These are phyloP conservation scores for Ips nitidus DNA, from an alignment of 1,140 invertebrate species.

Conservation along the genomic window DNA sequence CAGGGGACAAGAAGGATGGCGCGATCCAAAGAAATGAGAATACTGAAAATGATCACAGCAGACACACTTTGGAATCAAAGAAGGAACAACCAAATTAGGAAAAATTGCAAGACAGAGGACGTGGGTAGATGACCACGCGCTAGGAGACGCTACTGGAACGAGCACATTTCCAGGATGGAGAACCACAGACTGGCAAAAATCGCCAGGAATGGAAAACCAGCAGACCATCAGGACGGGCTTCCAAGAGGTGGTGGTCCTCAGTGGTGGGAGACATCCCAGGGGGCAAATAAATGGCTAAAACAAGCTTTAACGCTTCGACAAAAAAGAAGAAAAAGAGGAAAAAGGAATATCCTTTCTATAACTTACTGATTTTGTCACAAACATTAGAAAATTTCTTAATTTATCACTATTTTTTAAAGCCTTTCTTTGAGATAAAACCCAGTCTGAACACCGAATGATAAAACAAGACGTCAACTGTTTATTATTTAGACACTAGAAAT, in stretches of 20 bases:
- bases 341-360: no score
- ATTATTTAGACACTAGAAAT: no score
- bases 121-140: not conserved
- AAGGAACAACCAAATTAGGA: not conserved
- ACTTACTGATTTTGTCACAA: no score
- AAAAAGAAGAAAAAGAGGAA: no score
- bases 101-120: not conserved
- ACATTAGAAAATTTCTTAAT: no score
- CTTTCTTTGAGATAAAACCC: no score
- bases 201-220: not conserved
- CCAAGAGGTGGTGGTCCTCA: not conserved
- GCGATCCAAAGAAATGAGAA: slow-evolving; percentile 1
- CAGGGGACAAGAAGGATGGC: not conserved
- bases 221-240: not conserved
- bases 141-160: not conserved
- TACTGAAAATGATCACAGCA: not conserved
- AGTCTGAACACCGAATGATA: no score
- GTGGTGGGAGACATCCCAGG: not conserved
- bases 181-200: no score
- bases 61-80: not conserved
- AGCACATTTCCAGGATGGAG: no score
- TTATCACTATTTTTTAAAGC: no score
- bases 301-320: no score
- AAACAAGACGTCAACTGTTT: no score
- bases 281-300: slow-evolving; percentile 2